Base-by-base conservation (phyloP, 1,140 invertebrate genomes). In the Macrobrachium nipponense region DNA sequence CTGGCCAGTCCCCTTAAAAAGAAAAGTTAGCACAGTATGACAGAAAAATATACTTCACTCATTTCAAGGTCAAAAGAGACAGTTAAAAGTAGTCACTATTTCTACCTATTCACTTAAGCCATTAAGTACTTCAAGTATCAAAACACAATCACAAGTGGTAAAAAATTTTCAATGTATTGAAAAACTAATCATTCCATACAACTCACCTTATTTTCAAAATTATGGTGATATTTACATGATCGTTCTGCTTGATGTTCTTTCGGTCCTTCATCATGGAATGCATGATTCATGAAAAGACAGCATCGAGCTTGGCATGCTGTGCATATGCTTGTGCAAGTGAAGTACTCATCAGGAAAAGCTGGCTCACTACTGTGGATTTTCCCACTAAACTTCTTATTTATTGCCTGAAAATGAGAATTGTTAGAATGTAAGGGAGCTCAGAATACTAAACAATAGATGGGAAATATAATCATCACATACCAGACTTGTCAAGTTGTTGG, bases 261-360 rank as follows among this genome's bases (percentile, higher is more conserved):
- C 12, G 76, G 95, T 17, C 93, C 91, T 80, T 94, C 92, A 17
- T 93, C 93, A 86, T 96, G 95, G n/a, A 92, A 92, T 76, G 93
- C 89, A 90, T 97, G 96, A 79, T 96, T 96, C 95, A 96, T 96
- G 78, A 94, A 95, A 62, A 93, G 92, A 81, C 91, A 92, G 90
- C 96, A 97, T n/a, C 94, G 92, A 78, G 90, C 91, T 90, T 92
- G 93, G 91, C 96, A 97, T 51, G 95, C 95, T 60, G 94, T 91
- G 91, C 96, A 97, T 86, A 93, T 93, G 1, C 93, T 91, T 14
- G 93, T 92, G 90, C 96, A 97, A 0, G 95, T 95, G 89, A 97
- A 96, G 91, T 96, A 96, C 90, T 96, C 94, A 89, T 96, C 95
- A 23, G 95, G 94, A 91, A 96, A 96, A 68, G 95, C 92, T 88